Conservation (phyloP, 64 coral and sea anemone species). For the Stichodactyla mertensii region DNA sequence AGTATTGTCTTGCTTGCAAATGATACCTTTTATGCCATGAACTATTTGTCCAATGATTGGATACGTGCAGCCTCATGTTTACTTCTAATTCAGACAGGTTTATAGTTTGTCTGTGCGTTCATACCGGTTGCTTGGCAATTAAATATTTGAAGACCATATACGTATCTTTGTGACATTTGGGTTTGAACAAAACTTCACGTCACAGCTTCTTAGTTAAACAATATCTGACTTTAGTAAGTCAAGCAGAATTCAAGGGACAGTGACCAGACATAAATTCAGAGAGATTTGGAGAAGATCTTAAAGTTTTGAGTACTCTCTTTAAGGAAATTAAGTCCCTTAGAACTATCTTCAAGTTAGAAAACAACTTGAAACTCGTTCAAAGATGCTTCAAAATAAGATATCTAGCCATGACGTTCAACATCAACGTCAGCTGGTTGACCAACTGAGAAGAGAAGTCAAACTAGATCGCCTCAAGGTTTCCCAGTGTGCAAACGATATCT, state of each 20-base stretch:
- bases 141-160: neutral
- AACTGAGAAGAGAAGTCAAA: slow-evolving; percentile 44
- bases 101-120: neutral
- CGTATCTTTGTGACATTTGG: neutral
- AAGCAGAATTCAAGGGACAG: too few species aligned
- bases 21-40: too few species aligned
- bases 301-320: neutral
- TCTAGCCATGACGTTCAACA: slow-evolving; percentile 48
- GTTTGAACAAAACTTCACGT: neutral
- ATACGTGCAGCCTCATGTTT: neutral
- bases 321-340: neutral
- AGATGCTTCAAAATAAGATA: slow-evolving; percentile 6
- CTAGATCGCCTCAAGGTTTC: slow-evolving; percentile 40
- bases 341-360: neutral
- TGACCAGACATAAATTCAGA: too few species aligned
- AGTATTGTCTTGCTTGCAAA: too few species aligned
- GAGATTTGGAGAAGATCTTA: neutral
- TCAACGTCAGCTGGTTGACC: slow-evolving; percentile 43
- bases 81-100: neutral
- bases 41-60: neutral
- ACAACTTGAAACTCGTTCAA: neutral
- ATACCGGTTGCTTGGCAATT: neutral
- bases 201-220: neutral
- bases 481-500: slow-evolving; percentile 37
- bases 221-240: neutral